Percentiles rank a stretch among this genome's conserved stretches.
phyloP scores from a whole-genome alignment of 2,888 invertebrate species.

The Nephrotoma appendiculata region DNA sequence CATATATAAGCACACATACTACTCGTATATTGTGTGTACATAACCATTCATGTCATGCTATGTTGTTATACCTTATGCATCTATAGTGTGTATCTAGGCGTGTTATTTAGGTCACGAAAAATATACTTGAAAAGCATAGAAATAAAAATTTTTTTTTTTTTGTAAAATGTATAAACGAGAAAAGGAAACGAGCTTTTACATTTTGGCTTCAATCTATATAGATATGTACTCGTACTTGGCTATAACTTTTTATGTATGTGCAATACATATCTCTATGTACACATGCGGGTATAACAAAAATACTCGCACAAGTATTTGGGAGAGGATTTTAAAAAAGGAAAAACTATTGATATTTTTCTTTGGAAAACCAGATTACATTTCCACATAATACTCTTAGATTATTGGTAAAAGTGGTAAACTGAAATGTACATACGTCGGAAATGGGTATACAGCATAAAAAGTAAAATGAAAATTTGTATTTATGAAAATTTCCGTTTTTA shows the following conservation, averaged over 20 bases:
- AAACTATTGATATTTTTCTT: not conserved
- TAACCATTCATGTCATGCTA: not conserved
- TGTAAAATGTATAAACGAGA: not conserved
- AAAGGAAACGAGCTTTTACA: not conserved
- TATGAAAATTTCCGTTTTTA: not conserved
- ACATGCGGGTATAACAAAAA: not conserved
- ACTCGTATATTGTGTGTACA: not conserved
- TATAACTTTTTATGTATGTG: not conserved
- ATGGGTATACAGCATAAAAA: not conserved
- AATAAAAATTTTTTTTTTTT: not conserved
- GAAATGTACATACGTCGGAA: not conserved
- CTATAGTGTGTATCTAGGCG: constrained; percentile 6
- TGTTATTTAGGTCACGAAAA: constrained; percentile 6
- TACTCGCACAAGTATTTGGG: not conserved
- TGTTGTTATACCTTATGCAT: not conserved
- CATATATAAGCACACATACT: not conserved
- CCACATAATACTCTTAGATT: not conserved
- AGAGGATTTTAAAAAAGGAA: not conserved
- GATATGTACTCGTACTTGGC: not conserved
- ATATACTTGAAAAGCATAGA: not conserved
- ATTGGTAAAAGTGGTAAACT: not conserved
- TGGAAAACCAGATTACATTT: not conserved
- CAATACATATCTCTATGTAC: not conserved
- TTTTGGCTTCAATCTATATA: not conserved
- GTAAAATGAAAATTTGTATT: not conserved